A percentile compares a stretch with the other conserved stretches of the same genome.
Conservation (phyloP, 2,888 invertebrate species). For the Thera obeliscata region DNA sequence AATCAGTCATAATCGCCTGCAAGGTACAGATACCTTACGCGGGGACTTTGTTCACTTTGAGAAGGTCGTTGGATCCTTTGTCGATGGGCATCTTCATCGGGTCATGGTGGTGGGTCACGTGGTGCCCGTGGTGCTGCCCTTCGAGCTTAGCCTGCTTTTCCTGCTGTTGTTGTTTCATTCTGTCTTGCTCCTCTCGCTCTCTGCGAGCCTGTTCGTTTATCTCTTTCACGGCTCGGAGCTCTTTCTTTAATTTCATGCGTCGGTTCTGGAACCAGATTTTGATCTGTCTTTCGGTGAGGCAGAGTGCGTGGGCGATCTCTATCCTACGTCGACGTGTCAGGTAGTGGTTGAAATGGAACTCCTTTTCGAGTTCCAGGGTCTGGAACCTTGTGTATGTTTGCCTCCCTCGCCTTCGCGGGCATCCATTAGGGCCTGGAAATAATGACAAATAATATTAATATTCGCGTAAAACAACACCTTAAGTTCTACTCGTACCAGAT, state of each 20-base stretch:
- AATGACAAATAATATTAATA: constrained; percentile 50
- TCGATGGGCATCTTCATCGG: constrained; percentile 90
- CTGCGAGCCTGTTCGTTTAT: constrained; percentile 97
- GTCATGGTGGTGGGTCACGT: constrained; percentile 89
- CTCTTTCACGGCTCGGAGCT: constrained; percentile 96
- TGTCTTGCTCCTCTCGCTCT: constrained; percentile 95
- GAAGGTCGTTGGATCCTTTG: constrained; percentile 89
- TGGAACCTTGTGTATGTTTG: constrained; percentile 99
- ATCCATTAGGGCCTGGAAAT: constrained; percentile 96
- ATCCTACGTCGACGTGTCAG: constrained; percentile 97
- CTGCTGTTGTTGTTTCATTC: constrained; percentile 95
- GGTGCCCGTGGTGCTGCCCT: constrained; percentile 88
- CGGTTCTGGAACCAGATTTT: constrained; percentile 99
- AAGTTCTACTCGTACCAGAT: constrained; percentile 42
- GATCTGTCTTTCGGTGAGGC: constrained; percentile 97
- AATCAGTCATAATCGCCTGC: constrained; percentile 80
- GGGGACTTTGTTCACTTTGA: constrained; percentile 91
- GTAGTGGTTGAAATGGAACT: constrained; percentile 99
- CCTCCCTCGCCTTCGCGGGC: constrained; percentile 96
- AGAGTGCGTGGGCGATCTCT: constrained; percentile 98
- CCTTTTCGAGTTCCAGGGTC: constrained; percentile 98
- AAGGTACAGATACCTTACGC: constrained; percentile 85
- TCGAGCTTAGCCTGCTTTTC: constrained; percentile 93
- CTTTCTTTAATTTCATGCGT: constrained; percentile 98
- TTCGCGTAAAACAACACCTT: constrained; percentile 36